Evolutionary conservation across 2,797 vertebrate genomes (phyloP).

Genomic region (Platyrinchus mystaceus): DNA sequence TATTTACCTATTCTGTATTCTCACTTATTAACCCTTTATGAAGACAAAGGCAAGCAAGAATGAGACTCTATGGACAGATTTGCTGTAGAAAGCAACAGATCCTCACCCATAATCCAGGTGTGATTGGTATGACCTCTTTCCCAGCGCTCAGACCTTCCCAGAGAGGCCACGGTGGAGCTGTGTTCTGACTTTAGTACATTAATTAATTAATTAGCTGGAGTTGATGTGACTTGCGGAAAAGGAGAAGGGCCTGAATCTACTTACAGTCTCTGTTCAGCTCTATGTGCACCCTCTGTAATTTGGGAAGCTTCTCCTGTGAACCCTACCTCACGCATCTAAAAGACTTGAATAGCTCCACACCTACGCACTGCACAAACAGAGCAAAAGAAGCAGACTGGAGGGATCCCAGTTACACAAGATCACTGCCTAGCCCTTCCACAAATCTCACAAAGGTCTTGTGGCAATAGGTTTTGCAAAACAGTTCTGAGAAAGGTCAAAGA

Average conservation of each 20-base stretch:
- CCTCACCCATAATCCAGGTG: neutral
- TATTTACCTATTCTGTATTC: neutral
- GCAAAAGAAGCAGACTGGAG: neutral
- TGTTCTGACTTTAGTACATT: neutral
- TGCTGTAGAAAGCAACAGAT: neutral
- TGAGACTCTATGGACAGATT: neutral
- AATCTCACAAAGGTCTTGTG: constrained; percentile 11
- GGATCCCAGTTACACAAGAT: neutral
- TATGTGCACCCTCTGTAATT: neutral
- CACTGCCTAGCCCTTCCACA: neutral
- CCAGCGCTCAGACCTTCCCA: neutral
- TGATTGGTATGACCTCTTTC: neutral
- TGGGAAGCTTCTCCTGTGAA: neutral
- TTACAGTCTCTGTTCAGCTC: neutral
- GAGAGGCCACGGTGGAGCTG: neutral
- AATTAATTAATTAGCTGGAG: neutral
- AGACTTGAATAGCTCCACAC: neutral
- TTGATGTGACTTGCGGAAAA: neutral
- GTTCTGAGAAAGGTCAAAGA: constrained; percentile 23
- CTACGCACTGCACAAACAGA: neutral
- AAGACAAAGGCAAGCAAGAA: neutral
- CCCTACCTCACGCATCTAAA: neutral
- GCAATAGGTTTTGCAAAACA: constrained; percentile 22
- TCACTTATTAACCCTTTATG: neutral
- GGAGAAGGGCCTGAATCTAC: neutral